phyloP scores from a whole-genome alignment of 1,140 invertebrate genomes.

The Cydia amplana region DNA sequence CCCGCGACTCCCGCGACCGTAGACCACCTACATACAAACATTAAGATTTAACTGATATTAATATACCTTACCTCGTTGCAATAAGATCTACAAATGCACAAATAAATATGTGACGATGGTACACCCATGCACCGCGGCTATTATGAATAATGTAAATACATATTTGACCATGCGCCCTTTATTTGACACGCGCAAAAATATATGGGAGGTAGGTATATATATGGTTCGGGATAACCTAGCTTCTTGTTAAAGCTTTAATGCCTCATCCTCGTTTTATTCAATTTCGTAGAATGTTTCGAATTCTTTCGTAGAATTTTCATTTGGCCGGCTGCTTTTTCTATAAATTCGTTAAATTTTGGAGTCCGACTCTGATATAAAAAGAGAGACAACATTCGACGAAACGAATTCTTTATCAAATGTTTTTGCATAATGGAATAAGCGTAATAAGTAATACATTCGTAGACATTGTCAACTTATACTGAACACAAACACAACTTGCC shows the following conservation, averaged over 20 bases:
- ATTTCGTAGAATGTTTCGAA: neutral
- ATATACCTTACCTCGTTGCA: neutral
- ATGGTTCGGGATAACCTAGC: neutral
- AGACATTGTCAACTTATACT: too few relatives aligned
- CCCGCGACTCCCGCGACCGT: neutral
- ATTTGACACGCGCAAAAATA: neutral
- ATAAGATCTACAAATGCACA: neutral
- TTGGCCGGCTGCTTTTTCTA: neutral
- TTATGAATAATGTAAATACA: conserved; percentile 17
- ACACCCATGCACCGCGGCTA: conserved; percentile 5
- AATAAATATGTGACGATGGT: neutral
- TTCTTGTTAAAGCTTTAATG: neutral
- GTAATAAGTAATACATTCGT: too few relatives aligned
- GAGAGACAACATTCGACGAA: neutral
- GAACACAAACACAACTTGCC: too few relatives aligned
- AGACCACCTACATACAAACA: conserved; percentile 10
- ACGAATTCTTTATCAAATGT: neutral
- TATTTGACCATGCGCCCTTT: neutral
- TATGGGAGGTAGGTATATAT: too few relatives aligned
- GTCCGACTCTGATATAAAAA: neutral
- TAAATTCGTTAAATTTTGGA: neutral
- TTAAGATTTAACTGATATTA: neutral
- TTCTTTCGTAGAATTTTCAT: neutral
- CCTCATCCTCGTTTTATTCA: neutral
- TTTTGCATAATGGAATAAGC: neutral